A percentile compares a stretch with the other conserved stretches of the same genome.
These are phyloP conservation scores for Melopsittacus undulatus DNA, from an alignment of 2,797 vertebrate species.

Conservation along the genomic window DNA sequence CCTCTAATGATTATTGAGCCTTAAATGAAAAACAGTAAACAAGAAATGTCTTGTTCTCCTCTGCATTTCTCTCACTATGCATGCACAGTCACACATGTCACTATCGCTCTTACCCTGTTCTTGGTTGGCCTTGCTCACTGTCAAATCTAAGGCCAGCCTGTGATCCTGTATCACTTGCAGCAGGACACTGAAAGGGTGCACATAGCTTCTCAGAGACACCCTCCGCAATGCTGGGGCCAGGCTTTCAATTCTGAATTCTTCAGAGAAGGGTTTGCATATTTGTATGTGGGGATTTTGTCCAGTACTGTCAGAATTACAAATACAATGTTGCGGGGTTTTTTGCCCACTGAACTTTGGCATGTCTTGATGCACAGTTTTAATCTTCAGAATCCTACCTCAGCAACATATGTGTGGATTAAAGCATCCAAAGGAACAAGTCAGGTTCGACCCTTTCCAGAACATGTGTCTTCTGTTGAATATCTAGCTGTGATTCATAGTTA, in stretches of 20 bases:
- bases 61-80: background rate
- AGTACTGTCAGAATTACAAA: background rate
- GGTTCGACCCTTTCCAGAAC: background rate
- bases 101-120: accelerated
- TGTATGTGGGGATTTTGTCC: background rate
- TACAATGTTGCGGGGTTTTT: background rate
- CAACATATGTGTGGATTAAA: background rate
- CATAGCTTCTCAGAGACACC: background rate
- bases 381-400: background rate
- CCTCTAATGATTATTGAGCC: background rate
- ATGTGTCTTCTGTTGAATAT: background rate
- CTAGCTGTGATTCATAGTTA: background rate
- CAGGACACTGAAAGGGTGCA: background rate
- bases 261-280: background rate
- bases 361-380: background rate
- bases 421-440: background rate
- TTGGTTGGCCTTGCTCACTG: background rate
- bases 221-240: accelerated
- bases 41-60: background rate
- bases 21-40: background rate
- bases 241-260: background rate
- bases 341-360: background rate
- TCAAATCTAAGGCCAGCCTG: background rate
- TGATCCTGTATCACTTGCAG: accelerated
- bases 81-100: background rate